Percentiles rank a stretch among this genome's conserved stretches.
phyloP scores from a whole-genome alignment of 2,888 invertebrate species.

The Dryadula phaetusa region DNA sequence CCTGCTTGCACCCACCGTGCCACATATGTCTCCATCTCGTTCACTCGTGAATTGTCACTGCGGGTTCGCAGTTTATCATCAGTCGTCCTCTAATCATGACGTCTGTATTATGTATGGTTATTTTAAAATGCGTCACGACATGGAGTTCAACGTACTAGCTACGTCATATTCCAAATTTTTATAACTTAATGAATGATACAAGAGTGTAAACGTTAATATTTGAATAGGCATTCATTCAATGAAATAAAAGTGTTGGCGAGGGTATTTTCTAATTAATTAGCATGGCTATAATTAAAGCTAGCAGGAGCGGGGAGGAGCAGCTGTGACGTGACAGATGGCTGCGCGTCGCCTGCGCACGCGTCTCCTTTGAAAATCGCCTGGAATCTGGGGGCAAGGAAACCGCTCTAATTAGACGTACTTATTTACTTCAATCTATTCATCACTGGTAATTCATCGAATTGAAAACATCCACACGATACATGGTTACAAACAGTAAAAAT shows the following conservation, averaged over 20 bases:
- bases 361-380: conserved; percentile 66
- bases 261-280: conserved; percentile 71
- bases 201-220: conserved; percentile 50
- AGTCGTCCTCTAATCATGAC: conserved; percentile 72
- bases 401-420: conserved; percentile 75
- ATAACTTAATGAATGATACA: conserved; percentile 16
- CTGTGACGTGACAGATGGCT: conserved; percentile 77
- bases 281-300: conserved; percentile 69
- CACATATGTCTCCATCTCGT: conserved; percentile 56
- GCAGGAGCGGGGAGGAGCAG: conserved; percentile 66
- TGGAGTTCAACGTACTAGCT: conserved; percentile 64
- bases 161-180: conserved; percentile 45
- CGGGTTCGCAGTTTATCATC: conserved; percentile 74
- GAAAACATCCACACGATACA: conserved; percentile 3
- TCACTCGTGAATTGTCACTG: conserved; percentile 67
- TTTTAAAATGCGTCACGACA: conserved; percentile 57
- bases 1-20: conserved; percentile 54
- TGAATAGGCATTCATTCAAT: conserved; percentile 50
- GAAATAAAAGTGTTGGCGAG: conserved; percentile 50
- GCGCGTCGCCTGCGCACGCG: conserved; percentile 72
- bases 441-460: conserved; percentile 43
- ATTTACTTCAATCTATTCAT: conserved; percentile 60
- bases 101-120: conserved; percentile 66
- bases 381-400: conserved; percentile 62
- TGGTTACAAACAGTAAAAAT: background rate